Percentiles rank a stretch among this genome's conserved stretches.
Conservation (phyloP, 1,140 invertebrate species). For the Hypsibius dujardini region DNA sequence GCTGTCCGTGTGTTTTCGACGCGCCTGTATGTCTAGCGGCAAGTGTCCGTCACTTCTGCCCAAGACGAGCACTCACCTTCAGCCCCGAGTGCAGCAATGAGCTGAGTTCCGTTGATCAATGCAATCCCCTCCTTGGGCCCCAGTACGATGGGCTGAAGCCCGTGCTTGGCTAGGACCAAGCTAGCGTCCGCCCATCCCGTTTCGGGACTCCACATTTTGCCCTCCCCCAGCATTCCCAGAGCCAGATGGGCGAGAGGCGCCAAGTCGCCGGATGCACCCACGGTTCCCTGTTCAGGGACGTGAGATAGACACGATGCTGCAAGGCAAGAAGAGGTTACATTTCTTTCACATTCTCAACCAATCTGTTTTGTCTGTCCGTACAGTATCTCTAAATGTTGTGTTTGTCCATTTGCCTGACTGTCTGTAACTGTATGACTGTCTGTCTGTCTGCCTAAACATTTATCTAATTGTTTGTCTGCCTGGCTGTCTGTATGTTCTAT, state of each 20-base stretch:
- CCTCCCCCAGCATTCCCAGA: constrained; percentile 52
- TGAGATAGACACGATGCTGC: constrained; percentile 49
- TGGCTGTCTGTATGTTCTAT: no score
- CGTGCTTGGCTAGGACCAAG: constrained; percentile 43
- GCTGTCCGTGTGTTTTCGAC: no score
- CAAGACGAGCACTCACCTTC: constrained; percentile 34
- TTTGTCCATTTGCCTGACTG: no score
- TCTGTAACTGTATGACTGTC: no score
- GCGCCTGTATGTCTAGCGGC: no score
- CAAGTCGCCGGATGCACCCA: constrained; percentile 54
- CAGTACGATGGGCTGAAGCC: constrained; percentile 42
- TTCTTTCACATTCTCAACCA: background rate
- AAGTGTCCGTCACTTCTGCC: no score
- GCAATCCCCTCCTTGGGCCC: constrained; percentile 52
- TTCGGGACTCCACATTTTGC: constrained; percentile 53
- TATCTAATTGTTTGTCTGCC: no score
- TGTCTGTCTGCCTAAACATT: no score
- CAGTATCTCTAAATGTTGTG: no score
- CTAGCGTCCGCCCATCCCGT: constrained; percentile 52
- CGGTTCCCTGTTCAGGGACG: constrained; percentile 54
- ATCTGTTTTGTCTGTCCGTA: no score
- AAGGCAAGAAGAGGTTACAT: constrained; percentile 22
- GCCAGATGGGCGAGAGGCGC: constrained; percentile 52
- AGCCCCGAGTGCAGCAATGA: constrained; percentile 50
- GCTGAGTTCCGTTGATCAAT: constrained; percentile 55